phyloP scores from a whole-genome alignment of 1,140 invertebrate species.

The Sipha flava region DNA sequence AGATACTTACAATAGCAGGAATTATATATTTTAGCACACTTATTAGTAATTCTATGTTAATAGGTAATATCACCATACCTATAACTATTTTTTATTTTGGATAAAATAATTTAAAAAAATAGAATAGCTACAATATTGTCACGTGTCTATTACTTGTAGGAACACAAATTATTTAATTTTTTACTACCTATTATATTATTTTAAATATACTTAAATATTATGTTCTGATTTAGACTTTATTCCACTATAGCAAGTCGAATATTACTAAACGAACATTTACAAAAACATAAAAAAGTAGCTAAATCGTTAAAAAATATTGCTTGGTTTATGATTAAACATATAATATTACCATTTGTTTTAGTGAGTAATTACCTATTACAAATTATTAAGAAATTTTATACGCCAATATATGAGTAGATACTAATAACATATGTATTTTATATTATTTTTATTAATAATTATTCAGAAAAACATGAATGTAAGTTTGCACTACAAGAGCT shows the following conservation, averaged over 20 bases:
- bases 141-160: too few relatives aligned
- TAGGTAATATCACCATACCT: too few relatives aligned
- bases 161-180: too few relatives aligned
- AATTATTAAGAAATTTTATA: background rate
- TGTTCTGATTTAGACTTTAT: constrained; percentile 15
- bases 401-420: too few relatives aligned
- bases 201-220: background rate
- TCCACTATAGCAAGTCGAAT: constrained; percentile 6
- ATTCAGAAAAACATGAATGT: constrained; percentile 6
- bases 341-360: constrained; percentile 1
- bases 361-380: background rate
- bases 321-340: background rate
- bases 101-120: too few relatives aligned
- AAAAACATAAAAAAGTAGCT: background rate
- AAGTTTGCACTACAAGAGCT: background rate
- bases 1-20: too few relatives aligned
- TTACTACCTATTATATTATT: background rate
- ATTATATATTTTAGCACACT: too few relatives aligned
- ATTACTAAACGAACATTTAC: background rate
- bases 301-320: background rate
- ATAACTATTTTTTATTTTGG: too few relatives aligned
- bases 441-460: too few relatives aligned
- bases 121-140: too few relatives aligned
- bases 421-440: too few relatives aligned
- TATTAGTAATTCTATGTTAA: too few relatives aligned